phyloP scores from a whole-genome alignment of 2,888 invertebrate genomes.

The Chironomus tentans region DNA sequence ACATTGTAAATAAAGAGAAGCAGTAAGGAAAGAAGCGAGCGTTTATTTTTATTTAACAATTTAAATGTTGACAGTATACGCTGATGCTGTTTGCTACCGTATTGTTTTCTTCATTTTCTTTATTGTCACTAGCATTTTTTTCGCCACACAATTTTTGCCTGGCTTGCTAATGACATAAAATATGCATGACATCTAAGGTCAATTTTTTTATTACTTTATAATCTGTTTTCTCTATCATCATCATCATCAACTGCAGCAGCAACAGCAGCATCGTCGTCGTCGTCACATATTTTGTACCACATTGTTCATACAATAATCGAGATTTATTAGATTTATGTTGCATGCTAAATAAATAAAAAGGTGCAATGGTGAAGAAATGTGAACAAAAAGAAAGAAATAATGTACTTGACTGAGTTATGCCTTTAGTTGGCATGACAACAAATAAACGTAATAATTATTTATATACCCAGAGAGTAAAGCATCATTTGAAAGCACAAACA shows the following conservation, averaged over 20 bases:
- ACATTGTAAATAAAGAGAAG: neutral
- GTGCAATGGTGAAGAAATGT: neutral
- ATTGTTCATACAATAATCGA: neutral
- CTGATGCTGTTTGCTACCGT: neutral
- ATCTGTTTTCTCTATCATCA: neutral
- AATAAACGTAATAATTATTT: neutral
- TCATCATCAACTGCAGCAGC: neutral
- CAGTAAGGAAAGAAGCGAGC: neutral
- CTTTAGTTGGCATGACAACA: neutral
- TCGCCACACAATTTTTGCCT: neutral
- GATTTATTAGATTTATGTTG: neutral
- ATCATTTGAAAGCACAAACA: neutral
- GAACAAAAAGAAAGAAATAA: neutral
- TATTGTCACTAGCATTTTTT: neutral
- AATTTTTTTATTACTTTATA: slow-evolving; percentile 10
- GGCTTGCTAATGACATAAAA: slow-evolving; percentile 2
- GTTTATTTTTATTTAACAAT: neutral
- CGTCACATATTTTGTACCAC: neutral
- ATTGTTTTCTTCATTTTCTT: slow-evolving; percentile 5
- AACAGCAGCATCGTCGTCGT: neutral
- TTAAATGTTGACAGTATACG: neutral
- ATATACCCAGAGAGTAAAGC: neutral
- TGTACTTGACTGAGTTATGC: neutral
- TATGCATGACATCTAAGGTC: neutral
- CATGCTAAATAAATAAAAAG: neutral